Evolutionary conservation across 1,140 invertebrate genomes (phyloP), one percentile per base, ranked within the genome.

Genomic region (Pseudomyrmex concolor): DNA sequence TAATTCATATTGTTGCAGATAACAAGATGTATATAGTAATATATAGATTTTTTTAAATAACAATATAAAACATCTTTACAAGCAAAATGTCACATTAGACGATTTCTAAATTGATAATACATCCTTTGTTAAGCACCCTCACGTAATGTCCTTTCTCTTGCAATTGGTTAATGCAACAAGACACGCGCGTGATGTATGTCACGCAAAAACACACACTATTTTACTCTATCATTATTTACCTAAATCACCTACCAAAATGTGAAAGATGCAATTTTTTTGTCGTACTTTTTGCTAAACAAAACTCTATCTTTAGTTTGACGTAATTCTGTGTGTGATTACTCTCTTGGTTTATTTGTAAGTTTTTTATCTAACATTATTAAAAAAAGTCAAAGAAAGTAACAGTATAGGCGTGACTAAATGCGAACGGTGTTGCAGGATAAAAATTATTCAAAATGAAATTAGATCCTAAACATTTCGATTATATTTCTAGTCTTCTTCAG

Each of bases 161-260:
- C 82, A 91, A 91, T 89, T 91, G 86, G 74, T 89, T 89, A 90
- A 88, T 90, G 54, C 70, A 62, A 55, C 59, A 57, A 55, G 70
- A 78, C 83, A 84, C 70, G 73, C 80, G 81, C 83, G 55, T 84
- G 66, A 82, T 77, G 73, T 86, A 63, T 76, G 25, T 85, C 62
- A 84, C 80, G 55, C 83, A 76, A 85, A 57, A 85, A 57, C 59
- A 60, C 34, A 48, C 63, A 34, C 34, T 34, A 34, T 0, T 34
- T 62, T 85, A 51, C 72, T 87, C 62, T 74, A 51, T 48, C 22
- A 68, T 68, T 43, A 34, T 10, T 74, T 17, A 13, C 59, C 43
- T 73, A 66, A 84, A 34, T 5, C 22, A 73, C 60, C 25, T 80
- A 62, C 5, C 19, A 72, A 55, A 77, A 82, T 63, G 43, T 64